phyloP scores from a whole-genome alignment of 2,888 invertebrate genomes.

The Neria commutata region DNA sequence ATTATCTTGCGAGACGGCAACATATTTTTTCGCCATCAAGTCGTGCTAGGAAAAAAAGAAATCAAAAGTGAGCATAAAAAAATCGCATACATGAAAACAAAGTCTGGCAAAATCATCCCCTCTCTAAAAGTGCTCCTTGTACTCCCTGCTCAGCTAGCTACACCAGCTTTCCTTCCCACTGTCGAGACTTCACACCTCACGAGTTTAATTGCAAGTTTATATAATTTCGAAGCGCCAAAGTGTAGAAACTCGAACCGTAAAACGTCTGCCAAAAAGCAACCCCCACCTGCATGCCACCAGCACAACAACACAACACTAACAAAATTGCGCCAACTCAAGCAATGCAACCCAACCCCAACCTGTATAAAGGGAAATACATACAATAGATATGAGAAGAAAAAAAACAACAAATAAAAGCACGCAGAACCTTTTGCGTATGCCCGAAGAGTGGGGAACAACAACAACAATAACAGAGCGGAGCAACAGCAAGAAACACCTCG shows the following conservation, averaged over 20 bases:
- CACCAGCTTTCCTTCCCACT: background rate
- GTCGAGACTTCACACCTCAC: conserved; percentile 10
- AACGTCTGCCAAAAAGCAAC: conserved; percentile 8
- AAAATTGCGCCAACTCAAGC: background rate
- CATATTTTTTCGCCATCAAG: conserved; percentile 25
- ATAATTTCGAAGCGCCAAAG: background rate
- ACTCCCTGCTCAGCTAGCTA: too few species aligned
- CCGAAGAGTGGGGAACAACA: background rate
- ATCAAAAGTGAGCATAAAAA: background rate
- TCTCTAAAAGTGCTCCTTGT: too few species aligned
- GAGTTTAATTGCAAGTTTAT: conserved; percentile 18
- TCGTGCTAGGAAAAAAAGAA: conserved; percentile 11
- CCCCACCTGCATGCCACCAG: conserved; percentile 1
- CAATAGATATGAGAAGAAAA: background rate
- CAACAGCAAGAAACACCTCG: conserved; percentile 10
- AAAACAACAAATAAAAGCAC: background rate
- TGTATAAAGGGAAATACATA: background rate
- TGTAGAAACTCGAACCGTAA: background rate
- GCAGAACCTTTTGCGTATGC: too few species aligned
- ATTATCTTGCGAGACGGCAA: background rate
- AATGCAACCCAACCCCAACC: background rate
- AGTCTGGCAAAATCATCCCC: background rate
- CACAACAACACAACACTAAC: background rate
- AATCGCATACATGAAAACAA: background rate
- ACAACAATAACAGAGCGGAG: background rate